Evolutionary conservation across 2,113 vertebrate genomes (phyloP).

Genomic region (Mesembrinibis cayennensis): DNA sequence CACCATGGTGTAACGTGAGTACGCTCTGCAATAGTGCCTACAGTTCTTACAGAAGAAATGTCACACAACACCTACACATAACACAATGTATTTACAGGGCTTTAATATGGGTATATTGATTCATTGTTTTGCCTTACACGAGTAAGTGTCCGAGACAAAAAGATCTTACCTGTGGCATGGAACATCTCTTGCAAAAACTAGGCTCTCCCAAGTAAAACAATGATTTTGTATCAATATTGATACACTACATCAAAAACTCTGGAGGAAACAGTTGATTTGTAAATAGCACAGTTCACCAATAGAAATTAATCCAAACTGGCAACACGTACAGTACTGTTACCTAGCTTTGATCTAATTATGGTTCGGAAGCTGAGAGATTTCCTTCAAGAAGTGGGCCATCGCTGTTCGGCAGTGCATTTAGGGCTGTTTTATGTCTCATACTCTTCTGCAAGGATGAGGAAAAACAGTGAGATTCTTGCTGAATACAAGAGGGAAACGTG

Average conservation of each 20-base stretch:
- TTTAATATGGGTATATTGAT: neutral
- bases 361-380: constrained; percentile 79
- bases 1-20: neutral
- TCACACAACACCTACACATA: neutral
- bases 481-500: constrained; percentile 31
- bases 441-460: constrained; percentile 87
- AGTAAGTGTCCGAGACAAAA: neutral
- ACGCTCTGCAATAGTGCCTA: neutral
- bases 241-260: constrained; percentile 75
- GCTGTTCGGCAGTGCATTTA: constrained; percentile 73
- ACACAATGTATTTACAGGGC: neutral
- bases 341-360: constrained; percentile 84
- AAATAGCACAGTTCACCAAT: constrained; percentile 69
- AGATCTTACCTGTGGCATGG: constrained; percentile 64
- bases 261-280: constrained; percentile 73
- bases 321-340: constrained; percentile 74
- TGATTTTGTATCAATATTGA: constrained; percentile 6
- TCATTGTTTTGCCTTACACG: neutral
- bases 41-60: neutral
- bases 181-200: constrained; percentile 20
- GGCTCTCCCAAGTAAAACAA: neutral
- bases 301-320: constrained; percentile 60
- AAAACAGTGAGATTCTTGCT: constrained; percentile 71
- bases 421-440: constrained; percentile 74
- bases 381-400: constrained; percentile 90